Conservation (phyloP, 1,140 invertebrate genomes). For the Aphaenogaster floridana region DNA sequence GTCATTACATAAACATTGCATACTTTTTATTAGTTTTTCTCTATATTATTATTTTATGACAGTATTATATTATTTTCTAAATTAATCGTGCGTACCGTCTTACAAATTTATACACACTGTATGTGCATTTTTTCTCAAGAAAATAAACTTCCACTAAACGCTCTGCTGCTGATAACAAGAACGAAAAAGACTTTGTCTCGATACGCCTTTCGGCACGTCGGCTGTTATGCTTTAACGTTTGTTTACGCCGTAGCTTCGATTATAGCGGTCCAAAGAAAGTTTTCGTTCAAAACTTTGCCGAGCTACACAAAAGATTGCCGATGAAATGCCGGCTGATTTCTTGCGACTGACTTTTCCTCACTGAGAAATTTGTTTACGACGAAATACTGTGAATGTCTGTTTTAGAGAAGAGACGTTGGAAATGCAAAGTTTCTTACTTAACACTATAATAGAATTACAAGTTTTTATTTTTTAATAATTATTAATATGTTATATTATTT, state of each 20-base stretch:
- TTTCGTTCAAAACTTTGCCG: conserved; percentile 30
- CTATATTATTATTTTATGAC: neutral
- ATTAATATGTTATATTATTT: neutral
- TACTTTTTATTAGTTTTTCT: neutral
- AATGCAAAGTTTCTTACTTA: conserved; percentile 20
- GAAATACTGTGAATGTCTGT: neutral
- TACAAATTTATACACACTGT: neutral
- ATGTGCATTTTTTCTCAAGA: neutral
- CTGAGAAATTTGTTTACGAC: conserved; percentile 42
- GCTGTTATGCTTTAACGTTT: conserved; percentile 28
- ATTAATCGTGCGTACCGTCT: neutral
- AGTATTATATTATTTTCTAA: neutral
- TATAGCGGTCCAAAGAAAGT: conserved; percentile 40
- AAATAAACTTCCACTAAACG: neutral
- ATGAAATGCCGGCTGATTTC: conserved; percentile 41
- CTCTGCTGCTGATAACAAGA: neutral
- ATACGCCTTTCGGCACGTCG: neutral
- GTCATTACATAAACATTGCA: neutral
- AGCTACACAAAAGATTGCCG: conserved; percentile 41
- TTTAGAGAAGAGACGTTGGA: neutral
- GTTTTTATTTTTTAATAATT: neutral
- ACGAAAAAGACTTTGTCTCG: neutral
- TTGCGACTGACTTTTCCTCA: conserved; percentile 33
- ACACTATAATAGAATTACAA: neutral
- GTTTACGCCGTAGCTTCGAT: conserved; percentile 38